Percentiles rank a stretch among this genome's conserved stretches.
These are phyloP conservation scores for Caenorhabditis briggsae DNA, from an alignment of 1,140 invertebrate genomes.

Conservation along the genomic window DNA sequence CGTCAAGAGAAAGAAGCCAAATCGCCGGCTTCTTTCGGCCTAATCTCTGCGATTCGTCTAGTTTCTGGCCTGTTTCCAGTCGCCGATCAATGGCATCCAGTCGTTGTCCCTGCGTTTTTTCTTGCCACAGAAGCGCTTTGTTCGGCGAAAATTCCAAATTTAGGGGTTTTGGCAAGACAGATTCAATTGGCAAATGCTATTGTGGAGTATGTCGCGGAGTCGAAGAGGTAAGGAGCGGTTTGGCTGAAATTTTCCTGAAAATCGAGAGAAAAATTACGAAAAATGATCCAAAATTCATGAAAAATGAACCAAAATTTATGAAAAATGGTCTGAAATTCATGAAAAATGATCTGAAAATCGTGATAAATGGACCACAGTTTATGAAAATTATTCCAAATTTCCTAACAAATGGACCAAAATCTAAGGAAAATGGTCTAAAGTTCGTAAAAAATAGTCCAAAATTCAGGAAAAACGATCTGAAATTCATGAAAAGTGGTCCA, in stretches of 20 bases:
- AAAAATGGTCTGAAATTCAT: no score
- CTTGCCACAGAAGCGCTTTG: conserved; percentile 60
- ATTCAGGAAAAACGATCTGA: no score
- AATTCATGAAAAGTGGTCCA: no score
- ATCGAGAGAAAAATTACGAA: background rate
- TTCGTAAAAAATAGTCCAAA: no score
- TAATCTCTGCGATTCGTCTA: conserved; percentile 38
- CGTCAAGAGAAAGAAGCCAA: background rate
- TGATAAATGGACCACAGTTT: no score
- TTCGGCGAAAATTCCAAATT: conserved; percentile 30
- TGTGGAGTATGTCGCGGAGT: conserved; percentile 64
- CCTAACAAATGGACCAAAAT: no score
- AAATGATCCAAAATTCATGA: no score
- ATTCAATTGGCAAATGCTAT: conserved; percentile 62
- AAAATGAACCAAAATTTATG: no score
- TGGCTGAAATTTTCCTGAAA: background rate
- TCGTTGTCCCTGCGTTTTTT: conserved; percentile 59
- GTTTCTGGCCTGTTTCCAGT: conserved; percentile 66
- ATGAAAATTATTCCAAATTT: background rate
- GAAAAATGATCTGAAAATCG: no score
- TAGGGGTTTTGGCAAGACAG: conserved; percentile 42
- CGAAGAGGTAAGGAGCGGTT: conserved; percentile 62
- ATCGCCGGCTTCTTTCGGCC: conserved; percentile 15
- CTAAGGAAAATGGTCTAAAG: no score
- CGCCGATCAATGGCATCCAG: conserved; percentile 65